A percentile compares a stretch with the other conserved stretches of the same genome.
These are phyloP conservation scores for Xiphorhynchus erythropygius DNA, from an alignment of 2,797 vertebrate genomes.

Conservation along the genomic window DNA sequence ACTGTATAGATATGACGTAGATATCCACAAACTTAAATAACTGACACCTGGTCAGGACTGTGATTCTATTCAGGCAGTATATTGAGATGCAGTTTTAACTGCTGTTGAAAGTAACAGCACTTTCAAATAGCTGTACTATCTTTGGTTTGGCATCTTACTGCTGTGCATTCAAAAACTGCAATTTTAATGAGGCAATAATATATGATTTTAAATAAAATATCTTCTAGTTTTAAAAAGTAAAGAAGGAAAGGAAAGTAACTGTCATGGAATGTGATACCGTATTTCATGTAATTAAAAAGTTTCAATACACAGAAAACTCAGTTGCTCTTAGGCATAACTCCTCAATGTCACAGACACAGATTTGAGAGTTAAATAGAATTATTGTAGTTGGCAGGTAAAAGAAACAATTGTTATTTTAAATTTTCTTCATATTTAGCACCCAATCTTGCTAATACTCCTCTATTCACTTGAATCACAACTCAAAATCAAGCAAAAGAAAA, in stretches of 20 bases:
- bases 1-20: neutral
- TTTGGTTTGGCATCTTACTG: neutral
- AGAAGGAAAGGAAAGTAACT: neutral
- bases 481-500: neutral
- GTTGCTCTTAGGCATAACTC: neutral
- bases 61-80: neutral
- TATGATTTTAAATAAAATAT: neutral
- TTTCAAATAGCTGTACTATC: neutral
- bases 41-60: neutral
- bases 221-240: neutral
- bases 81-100: neutral
- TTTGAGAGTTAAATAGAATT: neutral
- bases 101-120: neutral
- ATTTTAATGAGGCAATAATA: neutral
- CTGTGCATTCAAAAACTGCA: neutral
- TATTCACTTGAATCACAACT: neutral
- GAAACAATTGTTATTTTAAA: neutral
- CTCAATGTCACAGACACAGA: neutral
- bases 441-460: neutral
- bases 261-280: neutral
- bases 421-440: neutral
- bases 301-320: neutral
- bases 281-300: neutral
- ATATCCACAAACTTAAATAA: neutral
- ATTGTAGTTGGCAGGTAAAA: neutral